Base-by-base conservation (phyloP, 2,888 invertebrate genomes). In the Ceramica pisi region DNA sequence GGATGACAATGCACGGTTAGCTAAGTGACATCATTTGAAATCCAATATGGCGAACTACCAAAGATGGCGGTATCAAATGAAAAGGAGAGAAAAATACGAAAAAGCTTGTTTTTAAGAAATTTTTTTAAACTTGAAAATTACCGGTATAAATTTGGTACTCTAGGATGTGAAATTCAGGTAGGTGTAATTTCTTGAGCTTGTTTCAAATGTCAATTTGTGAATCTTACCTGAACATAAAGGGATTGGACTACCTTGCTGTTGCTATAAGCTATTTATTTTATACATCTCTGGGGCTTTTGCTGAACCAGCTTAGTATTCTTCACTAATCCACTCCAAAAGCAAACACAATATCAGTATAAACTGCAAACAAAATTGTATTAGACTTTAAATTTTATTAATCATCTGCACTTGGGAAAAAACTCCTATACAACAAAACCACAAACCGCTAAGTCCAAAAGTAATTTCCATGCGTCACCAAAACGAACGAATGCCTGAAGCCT, bases 401-500 rank as follows among this genome's bases (percentile, higher is more conserved):
- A 67, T 2, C 9, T 21, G n/a, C n/a, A n/a, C n/a, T 5, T 2
- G 4, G 4, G 6, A 60, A 38, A 60, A 26, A 23, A 68, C 56
- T 12, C 23, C 26, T 9, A 53, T 56, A 56, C 1, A 57, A 50
- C 0, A 50, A 60, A 51, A 41, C 16, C 12, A n/a, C 12, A 65
- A 62, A 62, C 23, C 16, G 3, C 8, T 21, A 23, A 69, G 38
- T 60, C 12, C 41, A 70, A 80, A 82, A 80, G 63, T 60, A 66
- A 82, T 61, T 70, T 79, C 19, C 19, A 75, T 70, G 21, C 41
- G 46, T 65, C 51, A 66, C 50, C 53, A 44, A 61, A 78, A 69
- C 31, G 21, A 67, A 67, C 66, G 8, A 72, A 68, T 71, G 23
- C 23, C 55, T 56, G 93, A 94, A 94, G 86, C 94, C 94, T 66